A percentile compares a stretch with the other conserved stretches of the same genome.
Evolutionary conservation across 1,140 invertebrate genomes (phyloP).

Genomic region (Charaxes varanes): DNA sequence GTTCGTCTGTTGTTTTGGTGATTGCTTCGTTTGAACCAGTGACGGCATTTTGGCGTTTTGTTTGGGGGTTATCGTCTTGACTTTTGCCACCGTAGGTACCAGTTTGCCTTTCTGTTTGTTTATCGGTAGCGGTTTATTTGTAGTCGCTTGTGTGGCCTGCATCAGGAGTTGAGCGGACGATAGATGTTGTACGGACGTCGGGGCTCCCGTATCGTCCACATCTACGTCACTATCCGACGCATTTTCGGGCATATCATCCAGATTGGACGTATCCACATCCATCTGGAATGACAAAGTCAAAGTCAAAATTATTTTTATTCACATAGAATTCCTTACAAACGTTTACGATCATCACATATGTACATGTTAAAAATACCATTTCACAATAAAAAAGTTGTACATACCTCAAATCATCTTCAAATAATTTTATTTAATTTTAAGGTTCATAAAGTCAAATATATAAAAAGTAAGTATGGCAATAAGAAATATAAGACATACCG

Average conservation of each 20-base stretch:
- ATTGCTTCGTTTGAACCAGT: conserved; percentile 25
- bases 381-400: neutral
- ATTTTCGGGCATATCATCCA: conserved; percentile 44
- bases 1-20: conserved; percentile 9
- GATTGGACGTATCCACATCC: conserved; percentile 42
- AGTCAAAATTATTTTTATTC: too few species aligned
- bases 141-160: conserved; percentile 44
- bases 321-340: too few species aligned
- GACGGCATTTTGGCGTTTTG: conserved; percentile 18
- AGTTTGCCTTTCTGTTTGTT: conserved; percentile 39
- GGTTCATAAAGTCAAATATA: conserved; percentile 4
- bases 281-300: too few species aligned
- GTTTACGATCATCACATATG: too few species aligned
- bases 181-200: conserved; percentile 28
- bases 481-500: conserved; percentile 20
- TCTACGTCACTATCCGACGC: conserved; percentile 63
- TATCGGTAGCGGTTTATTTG: conserved; percentile 18
- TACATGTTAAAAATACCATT: too few species aligned
- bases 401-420: neutral
- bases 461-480: neutral
- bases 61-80: conserved; percentile 22
- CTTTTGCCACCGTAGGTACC: conserved; percentile 28
- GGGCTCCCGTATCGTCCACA: conserved; percentile 44
- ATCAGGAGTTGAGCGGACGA: conserved; percentile 55
- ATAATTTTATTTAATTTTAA: neutral